A percentile compares a stretch with the other conserved stretches of the same genome.
Evolutionary conservation across 2,888 invertebrate genomes (phyloP).

Genomic region (Pyralis farinalis): DNA sequence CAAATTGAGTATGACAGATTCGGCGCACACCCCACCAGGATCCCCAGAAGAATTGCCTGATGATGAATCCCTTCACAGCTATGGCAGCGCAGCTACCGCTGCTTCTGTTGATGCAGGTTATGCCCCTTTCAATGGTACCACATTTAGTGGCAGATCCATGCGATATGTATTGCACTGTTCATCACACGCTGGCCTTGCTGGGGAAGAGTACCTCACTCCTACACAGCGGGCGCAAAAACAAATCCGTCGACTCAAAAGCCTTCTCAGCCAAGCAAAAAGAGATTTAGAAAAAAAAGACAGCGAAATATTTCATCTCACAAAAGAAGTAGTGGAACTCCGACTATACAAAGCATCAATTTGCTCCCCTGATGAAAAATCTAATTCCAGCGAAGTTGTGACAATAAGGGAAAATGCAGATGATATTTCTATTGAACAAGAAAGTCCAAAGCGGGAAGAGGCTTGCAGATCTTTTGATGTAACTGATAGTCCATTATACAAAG

Average conservation of each 20-base stretch:
- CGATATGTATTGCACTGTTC: slow-evolving; percentile 93
- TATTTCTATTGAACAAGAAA: slow-evolving; percentile 46
- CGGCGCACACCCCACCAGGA: slow-evolving; percentile 82
- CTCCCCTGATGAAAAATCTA: slow-evolving; percentile 90
- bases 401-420: slow-evolving; percentile 85
- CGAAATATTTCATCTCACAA: slow-evolving; percentile 88
- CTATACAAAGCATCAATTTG: slow-evolving; percentile 89
- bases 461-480: slow-evolving; percentile 68
- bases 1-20: slow-evolving; percentile 64
- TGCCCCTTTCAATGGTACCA: slow-evolving; percentile 88
- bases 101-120: slow-evolving; percentile 91
- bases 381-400: slow-evolving; percentile 87
- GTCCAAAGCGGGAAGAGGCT: slow-evolving; percentile 59
- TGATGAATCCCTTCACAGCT: slow-evolving; percentile 91
- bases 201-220: slow-evolving; percentile 92
- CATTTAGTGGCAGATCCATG: slow-evolving; percentile 85
- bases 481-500: slow-evolving; percentile 70
- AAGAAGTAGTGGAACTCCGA: slow-evolving; percentile 90
- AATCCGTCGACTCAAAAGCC: slow-evolving; percentile 86
- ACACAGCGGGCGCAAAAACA: slow-evolving; percentile 92
- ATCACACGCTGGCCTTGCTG: slow-evolving; percentile 87
- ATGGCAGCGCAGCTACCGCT: slow-evolving; percentile 89
- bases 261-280: slow-evolving; percentile 87
- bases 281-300: slow-evolving; percentile 91
- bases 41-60: slow-evolving; percentile 84